A percentile compares a stretch with the other conserved stretches of the same genome.
phyloP scores from a whole-genome alignment of 1,140 invertebrate species.

The Yoshiicerus persimilis region DNA sequence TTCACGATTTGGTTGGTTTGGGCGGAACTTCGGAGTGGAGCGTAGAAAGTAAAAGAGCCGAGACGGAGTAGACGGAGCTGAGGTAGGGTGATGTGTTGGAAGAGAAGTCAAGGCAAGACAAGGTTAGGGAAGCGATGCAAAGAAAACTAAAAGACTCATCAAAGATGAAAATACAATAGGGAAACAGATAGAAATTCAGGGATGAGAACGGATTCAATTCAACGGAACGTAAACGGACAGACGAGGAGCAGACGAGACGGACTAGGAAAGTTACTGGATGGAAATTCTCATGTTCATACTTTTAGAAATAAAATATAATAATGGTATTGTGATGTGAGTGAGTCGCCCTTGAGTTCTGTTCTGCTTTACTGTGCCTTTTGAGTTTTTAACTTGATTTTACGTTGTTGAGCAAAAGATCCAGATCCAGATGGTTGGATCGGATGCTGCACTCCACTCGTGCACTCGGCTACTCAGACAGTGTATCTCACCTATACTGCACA shows the following conservation, averaged over 20 bases:
- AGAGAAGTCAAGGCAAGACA: background rate
- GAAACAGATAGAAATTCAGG: background rate
- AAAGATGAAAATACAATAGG: background rate
- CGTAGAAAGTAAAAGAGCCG: background rate
- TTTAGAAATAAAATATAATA: background rate
- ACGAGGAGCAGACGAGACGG: background rate
- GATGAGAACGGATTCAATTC: background rate
- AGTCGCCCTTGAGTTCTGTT: slow-evolving; percentile 10
- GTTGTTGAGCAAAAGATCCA: background rate
- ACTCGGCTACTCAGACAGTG: background rate
- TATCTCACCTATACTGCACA: background rate
- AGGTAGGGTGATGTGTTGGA: background rate
- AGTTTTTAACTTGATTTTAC: slow-evolving; percentile 4
- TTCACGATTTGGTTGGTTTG: background rate
- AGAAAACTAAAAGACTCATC: background rate
- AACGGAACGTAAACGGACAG: background rate
- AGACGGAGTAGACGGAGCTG: background rate
- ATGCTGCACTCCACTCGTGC: background rate
- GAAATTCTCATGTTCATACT: background rate
- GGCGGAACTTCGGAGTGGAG: background rate
- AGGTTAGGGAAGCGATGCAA: background rate
- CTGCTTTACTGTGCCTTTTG: slow-evolving; percentile 7
- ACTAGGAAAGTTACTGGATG: background rate
- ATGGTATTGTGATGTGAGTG: background rate
- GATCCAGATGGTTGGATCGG: slow-evolving; percentile 20